Evolutionary conservation across 35 echinoderm and acorn worm genomes (phyloP).

Genomic region (Anneissia japonica): DNA sequence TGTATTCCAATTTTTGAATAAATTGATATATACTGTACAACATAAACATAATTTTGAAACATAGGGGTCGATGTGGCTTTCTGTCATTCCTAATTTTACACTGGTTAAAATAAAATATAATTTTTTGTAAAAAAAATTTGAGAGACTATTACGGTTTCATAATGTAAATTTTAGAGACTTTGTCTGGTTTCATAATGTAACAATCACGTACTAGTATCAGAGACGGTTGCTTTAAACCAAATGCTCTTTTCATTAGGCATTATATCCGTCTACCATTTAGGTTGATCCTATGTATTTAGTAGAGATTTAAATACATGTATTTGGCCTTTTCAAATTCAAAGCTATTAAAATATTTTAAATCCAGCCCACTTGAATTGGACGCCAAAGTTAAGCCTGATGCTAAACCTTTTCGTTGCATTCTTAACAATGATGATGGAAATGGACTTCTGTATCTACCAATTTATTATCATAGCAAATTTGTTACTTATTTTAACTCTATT

Average conservation of each 20-base stretch:
- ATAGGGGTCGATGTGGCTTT: too few species aligned
- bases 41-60: too few species aligned
- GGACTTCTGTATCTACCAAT: too few species aligned
- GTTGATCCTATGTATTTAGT: not conserved
- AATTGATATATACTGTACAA: too few species aligned
- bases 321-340: not conserved
- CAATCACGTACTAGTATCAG: not conserved
- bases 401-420: not conserved
- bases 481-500: too few species aligned
- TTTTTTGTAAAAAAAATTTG: too few species aligned
- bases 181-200: too few species aligned
- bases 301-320: not conserved
- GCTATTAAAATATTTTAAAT: not conserved
- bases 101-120: too few species aligned
- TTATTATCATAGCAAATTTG: not conserved
- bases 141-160: too few species aligned
- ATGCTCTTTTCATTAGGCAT: not conserved
- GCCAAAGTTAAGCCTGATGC: not conserved
- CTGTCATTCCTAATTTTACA: too few species aligned
- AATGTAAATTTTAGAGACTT: too few species aligned
- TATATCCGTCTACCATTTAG: not conserved
- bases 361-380: not conserved
- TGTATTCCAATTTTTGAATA: too few species aligned
- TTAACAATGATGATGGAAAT: not conserved
- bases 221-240: not conserved